Evolutionary conservation across 2,797 vertebrate genomes (phyloP), one percentile per base, ranked within the genome.

Genomic region (Chaenodraco wilsoni): DNA sequence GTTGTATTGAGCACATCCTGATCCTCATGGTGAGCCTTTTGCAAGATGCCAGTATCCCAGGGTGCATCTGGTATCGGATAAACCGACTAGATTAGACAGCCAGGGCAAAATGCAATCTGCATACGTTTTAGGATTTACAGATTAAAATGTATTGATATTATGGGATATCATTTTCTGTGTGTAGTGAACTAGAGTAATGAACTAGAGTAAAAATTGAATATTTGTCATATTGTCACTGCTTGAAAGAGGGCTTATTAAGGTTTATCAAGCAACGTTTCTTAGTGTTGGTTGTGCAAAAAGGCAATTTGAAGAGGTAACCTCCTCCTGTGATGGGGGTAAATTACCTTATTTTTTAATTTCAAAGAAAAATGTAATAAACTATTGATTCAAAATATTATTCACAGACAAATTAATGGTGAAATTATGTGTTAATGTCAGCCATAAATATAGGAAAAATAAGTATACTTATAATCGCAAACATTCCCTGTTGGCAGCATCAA

Each of bases 1-100:
- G 89, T 89, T 89, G 88, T 73, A 86, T 91, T 90, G 86, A 91
- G 77, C 82, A 80, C 89, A 89, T 90, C 82, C 89, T 87, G 81
- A 80, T 89, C 81, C 84, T 88, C 88, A 89, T 92, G 87, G 84
- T 72, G 85, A 91, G 90, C 78, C 66, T 84, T 85, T 86, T 82
- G 52, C 63, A 70, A 75, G 88, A 83, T 90, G 92, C 88, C 87
- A 92, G 69, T 31, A 74, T 84, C 79, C 75, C 71, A 62, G 45
- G n/a, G 68, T 65, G 72, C 52, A 23, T 57, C 33, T 64, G 65
- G 3, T 60, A 56, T 62, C 31, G 23, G 56, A 40, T 59, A 40
- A 76, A 51, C 50, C 21, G 49, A 15, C 14, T 49, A 81, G 40
- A 5, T 44, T n/a, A 21, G 13, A 14, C 21, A 60, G 17, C 37